Evolutionary conservation across 2,113 vertebrate species (phyloP).

Genomic region (Psilopsiagon aymara): DNA sequence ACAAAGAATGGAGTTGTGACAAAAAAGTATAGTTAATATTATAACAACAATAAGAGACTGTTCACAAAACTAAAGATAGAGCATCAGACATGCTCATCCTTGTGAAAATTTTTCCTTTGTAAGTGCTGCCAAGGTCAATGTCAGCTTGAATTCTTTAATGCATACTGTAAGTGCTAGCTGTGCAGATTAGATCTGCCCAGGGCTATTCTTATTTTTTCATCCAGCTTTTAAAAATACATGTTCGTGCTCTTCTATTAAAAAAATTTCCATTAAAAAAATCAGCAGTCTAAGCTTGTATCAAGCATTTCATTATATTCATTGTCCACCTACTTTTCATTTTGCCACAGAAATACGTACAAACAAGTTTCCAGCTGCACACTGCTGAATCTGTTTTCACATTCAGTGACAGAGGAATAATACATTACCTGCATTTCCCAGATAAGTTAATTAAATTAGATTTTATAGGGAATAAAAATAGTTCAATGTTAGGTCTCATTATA

Average conservation of each 20-base stretch:
- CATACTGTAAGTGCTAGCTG: conserved; percentile 23
- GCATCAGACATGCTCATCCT: background rate
- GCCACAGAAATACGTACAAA: background rate
- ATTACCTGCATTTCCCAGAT: conserved; percentile 9
- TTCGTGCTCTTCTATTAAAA: conserved; percentile 41
- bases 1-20: background rate
- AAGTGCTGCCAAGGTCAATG: conserved; percentile 50
- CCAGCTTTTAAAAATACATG: conserved; percentile 47
- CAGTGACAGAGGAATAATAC: background rate
- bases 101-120: conserved; percentile 49
- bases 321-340: conserved; percentile 16
- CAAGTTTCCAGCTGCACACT: background rate
- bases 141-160: conserved; percentile 53
- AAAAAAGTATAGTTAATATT: background rate
- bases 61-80: conserved; percentile 10
- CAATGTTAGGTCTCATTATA: background rate
- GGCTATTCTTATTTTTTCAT: conserved; percentile 48
- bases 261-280: conserved; percentile 16
- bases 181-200: conserved; percentile 47
- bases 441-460: conserved; percentile 27
- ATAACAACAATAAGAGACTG: background rate
- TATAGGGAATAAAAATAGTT: conserved; percentile 25
- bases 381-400: background rate
- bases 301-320: background rate
- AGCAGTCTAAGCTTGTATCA: background rate